Conservation (phyloP, 1,140 invertebrate genomes). For the Drosophila quadrilineata region DNA sequence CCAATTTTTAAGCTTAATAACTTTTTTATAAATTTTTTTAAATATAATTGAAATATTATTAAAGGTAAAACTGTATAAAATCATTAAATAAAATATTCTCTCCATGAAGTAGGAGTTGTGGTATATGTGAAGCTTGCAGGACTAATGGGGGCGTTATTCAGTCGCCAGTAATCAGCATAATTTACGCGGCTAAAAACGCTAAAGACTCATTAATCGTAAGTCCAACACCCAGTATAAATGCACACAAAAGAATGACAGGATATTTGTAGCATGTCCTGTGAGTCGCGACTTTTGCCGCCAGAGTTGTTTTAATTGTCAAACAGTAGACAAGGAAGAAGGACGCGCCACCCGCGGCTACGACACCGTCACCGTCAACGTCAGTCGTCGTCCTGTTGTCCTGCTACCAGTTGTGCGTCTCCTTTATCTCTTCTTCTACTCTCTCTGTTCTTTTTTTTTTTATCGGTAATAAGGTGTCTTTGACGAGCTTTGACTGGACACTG, state of each 20-base stretch:
- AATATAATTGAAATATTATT: too few relatives aligned
- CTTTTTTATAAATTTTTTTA: too few relatives aligned
- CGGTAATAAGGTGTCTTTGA: constrained; percentile 51
- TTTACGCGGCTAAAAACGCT: constrained; percentile 54
- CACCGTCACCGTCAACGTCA: constrained; percentile 21
- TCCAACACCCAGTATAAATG: constrained; percentile 17
- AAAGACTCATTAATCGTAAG: constrained; percentile 72
- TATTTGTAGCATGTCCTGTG: constrained; percentile 45
- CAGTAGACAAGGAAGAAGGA: constrained; percentile 41
- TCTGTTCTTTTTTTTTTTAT: constrained; percentile 12
- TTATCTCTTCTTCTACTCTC: too few relatives aligned
- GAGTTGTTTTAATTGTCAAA: constrained; percentile 67
- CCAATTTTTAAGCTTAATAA: too few relatives aligned
- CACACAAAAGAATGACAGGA: constrained; percentile 22
- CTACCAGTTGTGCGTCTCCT: too few relatives aligned
- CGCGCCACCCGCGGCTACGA: constrained; percentile 53
- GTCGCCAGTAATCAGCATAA: constrained; percentile 61
- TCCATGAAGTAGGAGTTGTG: too few relatives aligned
- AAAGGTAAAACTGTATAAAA: too few relatives aligned
- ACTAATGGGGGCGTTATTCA: background rate
- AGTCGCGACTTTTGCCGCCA: constrained; percentile 60
- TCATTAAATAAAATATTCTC: too few relatives aligned
- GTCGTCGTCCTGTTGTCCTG: constrained; percentile 12
- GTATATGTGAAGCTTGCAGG: too few relatives aligned
- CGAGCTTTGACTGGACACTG: constrained; percentile 30